Base-by-base conservation (phyloP, 2,797 vertebrate species). In the Acropternis orthonyx region DNA sequence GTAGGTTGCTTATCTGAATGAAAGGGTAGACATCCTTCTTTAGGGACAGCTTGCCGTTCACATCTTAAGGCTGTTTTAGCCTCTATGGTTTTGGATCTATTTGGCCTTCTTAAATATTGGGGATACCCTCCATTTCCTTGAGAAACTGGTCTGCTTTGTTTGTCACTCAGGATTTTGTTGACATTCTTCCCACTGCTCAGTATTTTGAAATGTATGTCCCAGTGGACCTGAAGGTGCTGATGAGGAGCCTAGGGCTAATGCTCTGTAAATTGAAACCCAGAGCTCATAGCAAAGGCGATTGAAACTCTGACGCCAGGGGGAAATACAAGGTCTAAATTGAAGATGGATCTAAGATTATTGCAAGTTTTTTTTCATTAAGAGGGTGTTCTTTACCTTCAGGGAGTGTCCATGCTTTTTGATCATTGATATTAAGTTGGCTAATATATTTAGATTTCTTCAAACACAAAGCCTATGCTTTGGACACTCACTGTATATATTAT, bases 261-360 rank as follows among this genome's bases (percentile, higher is more conserved):
- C 66, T 79, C 51, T 55, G 36, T 94, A 61, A 92, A 95, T 81
- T 86, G 91, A 93, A 96, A 91, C 26, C 1, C 34, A 90, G 56
- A 95, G 63, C 67, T 97, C 76, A 73, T 67, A 92, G 91, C 62
- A 88, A 94, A 96, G 51, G 69, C 71, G 46, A 73, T 84, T 91
- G 87, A 95, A 95, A 67, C 89, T 80, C 75, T 68, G 54, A 82
- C 65, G 34, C 76, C 59, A 61, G 39, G 81, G 86, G 80, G 81
- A 89, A 88, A 95, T 74, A 82, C 76, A 81, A 68, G 58, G 73
- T 81, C 79, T 89, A 93, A 93, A 93, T 88, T 96, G 87, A 90
- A 94, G 88, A 92, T 89, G 52, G 82, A 91, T 85, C 76, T 59
- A 75, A 85, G 91, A 91, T 96, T 91, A 92, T 96, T 97, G 91